A percentile compares a stretch with the other conserved stretches of the same genome.
These are phyloP conservation scores for Zhuqinia jingwanae DNA, from an alignment of 2,888 invertebrate genomes.

Conservation along the genomic window DNA sequence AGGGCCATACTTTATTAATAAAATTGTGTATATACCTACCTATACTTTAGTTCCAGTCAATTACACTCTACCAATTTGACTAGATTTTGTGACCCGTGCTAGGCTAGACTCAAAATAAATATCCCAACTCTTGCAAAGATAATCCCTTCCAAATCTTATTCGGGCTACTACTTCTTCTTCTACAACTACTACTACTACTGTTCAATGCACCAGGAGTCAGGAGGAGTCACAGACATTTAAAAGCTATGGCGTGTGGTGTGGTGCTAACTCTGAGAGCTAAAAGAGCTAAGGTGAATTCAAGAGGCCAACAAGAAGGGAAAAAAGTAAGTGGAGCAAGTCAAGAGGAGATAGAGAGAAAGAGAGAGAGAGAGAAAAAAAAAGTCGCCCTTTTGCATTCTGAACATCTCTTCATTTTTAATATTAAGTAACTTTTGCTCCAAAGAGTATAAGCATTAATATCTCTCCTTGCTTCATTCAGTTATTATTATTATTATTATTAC, in stretches of 20 bases:
- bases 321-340: background rate
- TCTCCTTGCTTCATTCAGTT: too few relatives aligned
- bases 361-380: background rate
- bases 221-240: background rate
- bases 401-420: background rate
- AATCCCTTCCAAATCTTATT: too few relatives aligned
- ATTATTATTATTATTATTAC: background rate
- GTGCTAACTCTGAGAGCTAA: background rate
- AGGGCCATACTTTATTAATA: too few relatives aligned
- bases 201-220: background rate
- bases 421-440: background rate
- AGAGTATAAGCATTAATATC: background rate
- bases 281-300: background rate
- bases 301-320: background rate
- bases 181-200: background rate
- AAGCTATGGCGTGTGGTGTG: too few relatives aligned
- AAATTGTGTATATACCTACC: too few relatives aligned
- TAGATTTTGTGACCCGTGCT: background rate
- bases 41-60: slow-evolving; percentile 50
- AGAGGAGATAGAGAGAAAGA: too few relatives aligned
- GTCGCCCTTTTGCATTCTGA: background rate
- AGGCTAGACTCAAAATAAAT: slow-evolving; percentile 31
- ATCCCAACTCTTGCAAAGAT: too few relatives aligned
- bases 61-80: slow-evolving; percentile 37
- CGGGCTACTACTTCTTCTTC: background rate